phyloP scores from a whole-genome alignment of 2,113 vertebrate species.

The Columba janthina region DNA sequence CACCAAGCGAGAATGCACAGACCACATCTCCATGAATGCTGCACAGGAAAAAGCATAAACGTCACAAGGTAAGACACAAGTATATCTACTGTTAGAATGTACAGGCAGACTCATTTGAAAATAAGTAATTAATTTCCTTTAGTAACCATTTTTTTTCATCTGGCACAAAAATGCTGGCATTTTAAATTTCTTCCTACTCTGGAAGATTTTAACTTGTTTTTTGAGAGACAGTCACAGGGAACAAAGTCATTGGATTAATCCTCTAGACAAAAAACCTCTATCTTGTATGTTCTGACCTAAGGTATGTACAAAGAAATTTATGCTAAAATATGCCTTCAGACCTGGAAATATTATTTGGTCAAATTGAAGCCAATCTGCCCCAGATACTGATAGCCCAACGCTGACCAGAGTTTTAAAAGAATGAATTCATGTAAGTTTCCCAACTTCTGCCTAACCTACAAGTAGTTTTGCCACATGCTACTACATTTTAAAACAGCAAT shows the following conservation, averaged over 20 bases:
- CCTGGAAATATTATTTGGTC: not conserved
- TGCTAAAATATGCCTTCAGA: not conserved
- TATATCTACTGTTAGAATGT: conserved; percentile 26
- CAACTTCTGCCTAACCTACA: not conserved
- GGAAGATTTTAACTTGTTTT: not conserved
- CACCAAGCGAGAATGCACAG: not conserved
- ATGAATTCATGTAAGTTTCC: not conserved
- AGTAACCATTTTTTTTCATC: not conserved
- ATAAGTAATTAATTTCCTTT: not conserved
- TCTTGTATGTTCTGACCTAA: not conserved
- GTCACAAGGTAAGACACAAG: not conserved
- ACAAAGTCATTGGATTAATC: not conserved
- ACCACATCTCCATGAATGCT: not conserved
- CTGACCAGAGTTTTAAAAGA: not conserved
- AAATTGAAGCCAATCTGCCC: not conserved
- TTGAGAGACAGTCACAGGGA: not conserved
- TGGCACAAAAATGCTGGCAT: not conserved
- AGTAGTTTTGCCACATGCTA: not conserved
- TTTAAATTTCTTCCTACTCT: not conserved
- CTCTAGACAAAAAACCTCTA: not conserved
- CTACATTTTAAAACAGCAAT: not conserved
- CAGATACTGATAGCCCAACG: not conserved
- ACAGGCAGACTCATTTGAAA: conserved; percentile 43
- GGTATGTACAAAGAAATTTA: not conserved
- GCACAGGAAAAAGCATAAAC: not conserved